Evolutionary conservation across 2,888 invertebrate genomes (phyloP), one percentile per base, ranked within the genome.

Genomic region (Smittia aterrima): DNA sequence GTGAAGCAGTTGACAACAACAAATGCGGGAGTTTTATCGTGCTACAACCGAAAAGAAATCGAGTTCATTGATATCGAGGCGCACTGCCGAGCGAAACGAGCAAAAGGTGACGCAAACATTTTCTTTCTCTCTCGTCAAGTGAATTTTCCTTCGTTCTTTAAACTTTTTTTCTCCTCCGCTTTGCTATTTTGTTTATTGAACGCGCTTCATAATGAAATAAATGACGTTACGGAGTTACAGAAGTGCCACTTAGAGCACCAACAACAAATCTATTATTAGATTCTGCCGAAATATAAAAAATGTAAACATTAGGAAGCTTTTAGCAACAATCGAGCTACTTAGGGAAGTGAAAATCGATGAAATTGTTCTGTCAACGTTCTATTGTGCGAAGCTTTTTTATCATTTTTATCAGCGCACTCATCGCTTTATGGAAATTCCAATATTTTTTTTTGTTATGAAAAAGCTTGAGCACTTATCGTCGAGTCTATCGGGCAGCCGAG

Each of bases 61-160:
- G 58, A 58, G 58, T 58, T 58, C 58, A 58, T 58, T 58, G 58
- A 58, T 58, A 58, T 58, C 20, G 22, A 58, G 3, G 47, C 11
- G 16, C 11, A 16, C 11, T 2, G 16, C 11, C 7, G 47, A 47
- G 16, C 32, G 32, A 9, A 32, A 32, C 32, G 32, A 32, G 32
- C 32, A 9, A 32, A 32, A 32, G 32, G 32, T 32, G 32, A 32
- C 32, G 32, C 32, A 32, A 32, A 32, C 32, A 32, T 32, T 32
- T 32, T 32, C 32, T 32, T 32, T 32, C 32, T 32, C 32, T 32
- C 4, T 32, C 32, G 9, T 6, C 32, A 32, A 32, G 32, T 9
- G 16, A n/a, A 47, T 32, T 32, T 32, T 32, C 32, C 32, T 4
- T n/a, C 7, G n/a, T n/a, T n/a, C 32, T 32, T 32, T 32, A 32